Evolutionary conservation across 2,797 vertebrate species (phyloP), one percentile per base, ranked within the genome.

Genomic region (Lates japonicus): DNA sequence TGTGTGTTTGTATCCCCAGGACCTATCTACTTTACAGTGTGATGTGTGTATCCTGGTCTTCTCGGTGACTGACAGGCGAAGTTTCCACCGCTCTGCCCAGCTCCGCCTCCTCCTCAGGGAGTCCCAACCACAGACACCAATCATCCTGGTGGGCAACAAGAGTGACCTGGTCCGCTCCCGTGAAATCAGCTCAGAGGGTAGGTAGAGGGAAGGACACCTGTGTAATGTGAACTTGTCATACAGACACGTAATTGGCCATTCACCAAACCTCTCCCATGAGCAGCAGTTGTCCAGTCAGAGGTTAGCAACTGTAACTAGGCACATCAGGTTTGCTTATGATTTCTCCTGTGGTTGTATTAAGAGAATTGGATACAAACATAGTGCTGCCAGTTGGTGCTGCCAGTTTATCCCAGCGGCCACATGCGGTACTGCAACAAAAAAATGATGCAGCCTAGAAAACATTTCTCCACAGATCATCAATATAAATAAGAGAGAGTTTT

Each of bases 61-160:
- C 95, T 97, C 97, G 0, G 95, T 98, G 94, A 98, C 97, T 0
- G 97, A 98, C 91, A 94, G 97, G 69, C 88, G 94, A 77, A 98
- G 96, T 84, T 97, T 98, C 92, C 96, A 97, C 81, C 96, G 95
- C 33, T 95, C 96, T 7, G 96, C 97, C 58, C 96, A 97, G 79
- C 95, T 97, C 86, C 95, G 96, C 81, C 95, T 98, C 74, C 94
- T 97, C 74, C 94, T 96, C 63, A 95, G 95, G 82, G 95, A 97
- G 90, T 94, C 96, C 16, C 94, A 95, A 75, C 96, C 95, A 0
- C 95, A 96, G 48, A 95, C 95, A 25, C 97, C 97, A 60, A 95
- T 98, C 90, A 97, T 98, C 94, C 95, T 98, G 14, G 97, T 97
- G 90, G 97, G 97, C 87, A 98, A 98, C 93, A 98, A 98, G 95